These are phyloP conservation scores for Gymnorhina tibicen DNA, from an alignment of 2,113 vertebrate genomes.

Conservation along the genomic window DNA sequence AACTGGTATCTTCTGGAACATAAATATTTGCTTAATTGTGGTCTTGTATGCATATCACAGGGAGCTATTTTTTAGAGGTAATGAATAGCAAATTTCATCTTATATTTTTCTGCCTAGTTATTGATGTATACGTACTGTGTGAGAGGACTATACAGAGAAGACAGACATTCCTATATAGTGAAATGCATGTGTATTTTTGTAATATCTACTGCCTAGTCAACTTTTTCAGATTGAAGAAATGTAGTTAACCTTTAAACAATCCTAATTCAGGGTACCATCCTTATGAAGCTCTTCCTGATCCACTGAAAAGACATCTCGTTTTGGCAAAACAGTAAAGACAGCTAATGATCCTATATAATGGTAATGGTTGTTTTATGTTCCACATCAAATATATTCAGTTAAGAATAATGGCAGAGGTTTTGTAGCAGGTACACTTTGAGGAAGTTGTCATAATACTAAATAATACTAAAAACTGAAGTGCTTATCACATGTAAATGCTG, in stretches of 20 bases:
- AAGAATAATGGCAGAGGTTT: not conserved
- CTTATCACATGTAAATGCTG: not conserved
- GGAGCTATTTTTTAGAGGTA: not conserved
- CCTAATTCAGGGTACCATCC: not conserved
- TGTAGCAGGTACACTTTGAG: not conserved
- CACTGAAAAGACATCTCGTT: not conserved
- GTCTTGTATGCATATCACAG: not conserved
- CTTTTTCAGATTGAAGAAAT: not conserved
- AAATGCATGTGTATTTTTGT: not conserved
- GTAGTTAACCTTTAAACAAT: not conserved
- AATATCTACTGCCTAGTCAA: not conserved
- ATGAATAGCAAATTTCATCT: not conserved
- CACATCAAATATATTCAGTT: not conserved
- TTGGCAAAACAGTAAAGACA: not conserved
- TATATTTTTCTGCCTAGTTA: not conserved
- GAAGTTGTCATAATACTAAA: not conserved
- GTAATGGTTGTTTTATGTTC: not conserved
- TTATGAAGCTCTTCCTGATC: not conserved
- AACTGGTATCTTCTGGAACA: not conserved
- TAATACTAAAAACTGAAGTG: not conserved
- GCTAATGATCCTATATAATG: not conserved
- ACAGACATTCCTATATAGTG: not conserved
- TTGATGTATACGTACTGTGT: not conserved
- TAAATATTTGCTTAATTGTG: not conserved
- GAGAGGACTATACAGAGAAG: not conserved